Conservation (phyloP, 2,888 invertebrate species). For the Acanthococcus lagerstroemiae region DNA sequence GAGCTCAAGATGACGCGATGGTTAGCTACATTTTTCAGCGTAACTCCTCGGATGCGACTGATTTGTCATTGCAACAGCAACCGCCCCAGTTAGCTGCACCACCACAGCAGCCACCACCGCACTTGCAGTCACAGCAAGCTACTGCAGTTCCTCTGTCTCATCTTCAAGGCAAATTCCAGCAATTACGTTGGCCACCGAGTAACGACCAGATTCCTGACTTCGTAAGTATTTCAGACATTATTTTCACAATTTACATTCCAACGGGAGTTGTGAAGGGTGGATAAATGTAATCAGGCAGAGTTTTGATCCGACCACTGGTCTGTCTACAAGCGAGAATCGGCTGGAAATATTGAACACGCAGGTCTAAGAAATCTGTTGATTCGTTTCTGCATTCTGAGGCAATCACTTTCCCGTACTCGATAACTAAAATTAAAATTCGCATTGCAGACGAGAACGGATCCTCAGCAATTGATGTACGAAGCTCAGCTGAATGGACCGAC, state of each 20-base stretch:
- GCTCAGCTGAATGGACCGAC: slow-evolving; percentile 20
- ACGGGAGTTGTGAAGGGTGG: no score
- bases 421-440: no score
- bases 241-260: no score
- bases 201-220: slow-evolving; percentile 19
- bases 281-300: no score
- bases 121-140: slow-evolving; percentile 1
- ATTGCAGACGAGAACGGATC: slow-evolving; percentile 13
- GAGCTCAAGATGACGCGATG: slow-evolving; percentile 77
- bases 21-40: slow-evolving; percentile 86
- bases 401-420: no score
- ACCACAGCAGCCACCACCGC: slow-evolving; percentile 19
- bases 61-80: slow-evolving; percentile 1
- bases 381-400: no score
- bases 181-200: slow-evolving; percentile 18
- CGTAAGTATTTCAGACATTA: slow-evolving; percentile 8
- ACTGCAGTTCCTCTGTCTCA: slow-evolving; percentile 18
- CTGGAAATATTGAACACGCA: no score
- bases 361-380: no score
- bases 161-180: slow-evolving; percentile 22
- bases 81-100: neutral
- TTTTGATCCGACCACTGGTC: no score
- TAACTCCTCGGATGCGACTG: slow-evolving; percentile 45
- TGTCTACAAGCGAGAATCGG: no score
- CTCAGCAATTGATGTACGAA: slow-evolving; percentile 24